Percentiles rank a stretch among this genome's conserved stretches.
Conservation (phyloP, 2,797 vertebrate genomes). For the Tenualosa thibaudeaui region DNA sequence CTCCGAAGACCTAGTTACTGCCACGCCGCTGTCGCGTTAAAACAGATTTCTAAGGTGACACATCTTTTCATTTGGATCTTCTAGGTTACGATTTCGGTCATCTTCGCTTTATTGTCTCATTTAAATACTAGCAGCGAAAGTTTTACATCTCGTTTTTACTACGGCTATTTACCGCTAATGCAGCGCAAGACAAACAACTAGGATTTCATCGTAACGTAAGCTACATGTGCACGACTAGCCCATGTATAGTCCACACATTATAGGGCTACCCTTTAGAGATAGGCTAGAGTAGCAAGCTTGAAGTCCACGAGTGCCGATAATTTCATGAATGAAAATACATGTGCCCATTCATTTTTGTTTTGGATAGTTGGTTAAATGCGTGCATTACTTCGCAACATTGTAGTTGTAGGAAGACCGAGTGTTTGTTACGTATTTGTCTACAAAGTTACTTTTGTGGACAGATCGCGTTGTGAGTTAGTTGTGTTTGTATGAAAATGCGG, state of each 20-base stretch:
- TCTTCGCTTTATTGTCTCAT: conserved; percentile 18
- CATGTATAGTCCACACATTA: conserved; percentile 11
- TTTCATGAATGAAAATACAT: conserved; percentile 36
- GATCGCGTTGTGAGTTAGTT: conserved; percentile 24
- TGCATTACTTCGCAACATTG: conserved; percentile 1
- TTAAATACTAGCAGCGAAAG: conserved; percentile 8
- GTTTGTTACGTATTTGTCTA: neutral
- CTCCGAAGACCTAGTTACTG: conserved; percentile 83
- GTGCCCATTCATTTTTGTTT: conserved; percentile 55
- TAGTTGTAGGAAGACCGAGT: neutral
- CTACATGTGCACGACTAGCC: conserved; percentile 20
- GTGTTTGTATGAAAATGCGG: conserved; percentile 75
- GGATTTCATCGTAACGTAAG: neutral
- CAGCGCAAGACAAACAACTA: conserved; percentile 12
- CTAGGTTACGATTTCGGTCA: neutral
- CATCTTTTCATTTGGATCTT: conserved; percentile 11
- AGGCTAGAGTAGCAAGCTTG: neutral
- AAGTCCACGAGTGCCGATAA: conserved; percentile 18
- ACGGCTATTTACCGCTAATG: neutral
- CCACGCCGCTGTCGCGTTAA: conserved; percentile 83
- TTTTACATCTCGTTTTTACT: neutral
- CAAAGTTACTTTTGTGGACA: neutral
- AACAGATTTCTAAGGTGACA: conserved; percentile 86
- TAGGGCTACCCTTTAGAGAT: neutral
- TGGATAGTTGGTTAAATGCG: neutral